Conservation (phyloP, 2,888 invertebrate genomes). For the Lepidonotus clava region DNA sequence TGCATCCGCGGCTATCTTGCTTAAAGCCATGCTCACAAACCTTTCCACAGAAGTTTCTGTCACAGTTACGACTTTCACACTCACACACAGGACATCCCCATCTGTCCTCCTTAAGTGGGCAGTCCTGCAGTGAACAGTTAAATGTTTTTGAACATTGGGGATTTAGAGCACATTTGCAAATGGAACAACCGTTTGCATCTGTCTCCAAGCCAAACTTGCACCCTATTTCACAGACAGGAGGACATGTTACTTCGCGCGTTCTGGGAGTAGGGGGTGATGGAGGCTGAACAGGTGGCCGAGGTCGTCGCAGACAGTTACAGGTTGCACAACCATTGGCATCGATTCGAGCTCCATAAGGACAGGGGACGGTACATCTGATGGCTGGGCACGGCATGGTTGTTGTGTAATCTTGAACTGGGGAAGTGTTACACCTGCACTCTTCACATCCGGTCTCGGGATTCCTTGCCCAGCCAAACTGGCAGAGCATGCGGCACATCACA, state of each 20-base stretch:
- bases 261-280: neutral
- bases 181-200: neutral
- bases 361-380: neutral
- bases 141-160: neutral
- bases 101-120: neutral
- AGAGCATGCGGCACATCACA: neutral
- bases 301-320: neutral
- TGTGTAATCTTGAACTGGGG: too few relatives aligned
- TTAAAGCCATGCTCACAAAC: neutral
- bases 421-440: too few relatives aligned
- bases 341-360: neutral
- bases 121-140: neutral
- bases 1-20: neutral
- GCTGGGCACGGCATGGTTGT: neutral
- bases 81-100: neutral
- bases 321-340: neutral
- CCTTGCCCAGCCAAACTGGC: neutral
- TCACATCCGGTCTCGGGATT: neutral
- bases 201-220: constrained; percentile 13
- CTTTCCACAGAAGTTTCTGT: neutral
- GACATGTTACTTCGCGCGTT: neutral
- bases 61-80: neutral
- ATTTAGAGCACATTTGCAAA: neutral
- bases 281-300: neutral
- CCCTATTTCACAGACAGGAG: neutral